A percentile compares a stretch with the other conserved stretches of the same genome.
phyloP scores from a whole-genome alignment of 2,888 invertebrate genomes.

The Eupithecia inturbata region DNA sequence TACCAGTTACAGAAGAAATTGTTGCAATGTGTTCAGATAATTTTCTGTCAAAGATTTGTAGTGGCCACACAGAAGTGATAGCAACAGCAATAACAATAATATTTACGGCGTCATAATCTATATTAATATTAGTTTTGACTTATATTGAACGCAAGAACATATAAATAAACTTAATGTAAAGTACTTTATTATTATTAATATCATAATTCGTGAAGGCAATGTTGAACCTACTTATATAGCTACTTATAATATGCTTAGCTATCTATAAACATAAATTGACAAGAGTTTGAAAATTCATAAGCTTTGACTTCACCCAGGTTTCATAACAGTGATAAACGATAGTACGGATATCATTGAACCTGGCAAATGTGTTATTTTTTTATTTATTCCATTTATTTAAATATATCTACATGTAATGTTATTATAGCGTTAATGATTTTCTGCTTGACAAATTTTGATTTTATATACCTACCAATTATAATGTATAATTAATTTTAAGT shows the following conservation, averaged over 20 bases:
- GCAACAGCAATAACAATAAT: conserved; percentile 24
- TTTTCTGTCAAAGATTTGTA: background rate
- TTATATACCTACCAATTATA: too few species aligned
- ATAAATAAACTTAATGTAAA: conserved; percentile 15
- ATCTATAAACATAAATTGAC: background rate
- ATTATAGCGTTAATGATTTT: too few species aligned
- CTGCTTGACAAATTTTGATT: too few species aligned
- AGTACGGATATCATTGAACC: background rate
- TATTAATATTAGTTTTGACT: conserved; percentile 21
- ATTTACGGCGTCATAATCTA: conserved; percentile 3
- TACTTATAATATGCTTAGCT: too few species aligned
- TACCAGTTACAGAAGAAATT: background rate
- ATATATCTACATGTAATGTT: too few species aligned
- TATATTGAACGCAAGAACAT: conserved; percentile 8
- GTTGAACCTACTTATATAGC: background rate
- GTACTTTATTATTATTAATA: conserved; percentile 8
- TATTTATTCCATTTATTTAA: background rate
- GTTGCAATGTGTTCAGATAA: background rate
- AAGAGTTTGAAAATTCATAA: background rate
- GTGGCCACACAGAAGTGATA: conserved; percentile 32
- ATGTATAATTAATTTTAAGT: too few species aligned
- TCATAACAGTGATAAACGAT: background rate
- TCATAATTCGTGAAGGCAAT: conserved; percentile 2
- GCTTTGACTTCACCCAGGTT: background rate
- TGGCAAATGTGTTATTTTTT: background rate